Percentiles rank a stretch among this genome's conserved stretches.
These are phyloP conservation scores for Bagarius yarrelli DNA, from an alignment of 2,113 vertebrate species.

Conservation along the genomic window DNA sequence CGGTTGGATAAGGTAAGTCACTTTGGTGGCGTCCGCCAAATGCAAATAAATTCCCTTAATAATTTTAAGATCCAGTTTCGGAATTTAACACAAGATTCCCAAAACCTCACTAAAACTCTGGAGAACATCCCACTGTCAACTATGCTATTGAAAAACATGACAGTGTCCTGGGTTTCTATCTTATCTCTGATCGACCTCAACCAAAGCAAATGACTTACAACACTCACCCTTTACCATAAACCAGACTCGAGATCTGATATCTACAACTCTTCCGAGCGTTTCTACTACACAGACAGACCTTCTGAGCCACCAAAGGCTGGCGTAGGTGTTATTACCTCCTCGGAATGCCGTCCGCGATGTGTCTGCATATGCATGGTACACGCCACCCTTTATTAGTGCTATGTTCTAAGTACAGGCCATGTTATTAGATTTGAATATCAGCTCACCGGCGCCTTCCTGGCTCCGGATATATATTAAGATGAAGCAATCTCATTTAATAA, in stretches of 20 bases:
- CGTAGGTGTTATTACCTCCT: conserved; percentile 79
- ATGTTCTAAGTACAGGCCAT: conserved; percentile 97
- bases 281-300: conserved; percentile 35
- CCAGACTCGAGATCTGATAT: conserved; percentile 9
- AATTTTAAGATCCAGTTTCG: too few species aligned
- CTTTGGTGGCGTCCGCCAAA: too few species aligned
- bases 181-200: not conserved
- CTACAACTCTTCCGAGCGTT: conserved; percentile 50
- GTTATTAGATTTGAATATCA: conserved; percentile 99
- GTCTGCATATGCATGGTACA: conserved; percentile 91
- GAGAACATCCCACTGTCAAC: not conserved
- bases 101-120: not conserved
- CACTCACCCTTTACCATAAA: not conserved
- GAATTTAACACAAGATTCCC: not conserved
- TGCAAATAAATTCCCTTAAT: too few species aligned
- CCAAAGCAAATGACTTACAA: not conserved
- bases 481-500: conserved; percentile 99
- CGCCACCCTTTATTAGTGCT: conserved; percentile 98
- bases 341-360: conserved; percentile 81
- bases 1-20: too few species aligned
- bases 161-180: not conserved
- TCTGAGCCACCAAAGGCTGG: conserved; percentile 66
- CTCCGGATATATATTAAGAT: conserved; percentile 97
- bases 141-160: not conserved
- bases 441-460: conserved; percentile 90